Base-by-base conservation (phyloP, 2,888 invertebrate genomes). In the Magallana nippona region DNA sequence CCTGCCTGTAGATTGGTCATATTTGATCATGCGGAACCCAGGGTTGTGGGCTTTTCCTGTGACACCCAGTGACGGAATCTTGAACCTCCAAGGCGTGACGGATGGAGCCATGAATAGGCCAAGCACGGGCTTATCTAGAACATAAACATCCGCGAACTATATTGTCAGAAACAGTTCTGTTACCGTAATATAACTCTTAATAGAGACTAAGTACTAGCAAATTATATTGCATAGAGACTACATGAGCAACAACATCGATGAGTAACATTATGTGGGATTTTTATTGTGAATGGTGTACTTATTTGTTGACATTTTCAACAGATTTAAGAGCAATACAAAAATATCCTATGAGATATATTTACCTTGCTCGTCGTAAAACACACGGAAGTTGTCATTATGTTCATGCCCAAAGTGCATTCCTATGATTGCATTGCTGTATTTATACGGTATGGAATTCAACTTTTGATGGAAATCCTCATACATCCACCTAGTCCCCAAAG, bases 31-130 rank as follows among this genome's bases (percentile, higher is more conserved):
- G 87, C 98, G 96, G 86, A 98, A 95, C 62, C 97, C 98, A 3
- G 98, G 98, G 95, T 98, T 98, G 92, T 98, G 97, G 10, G 90
- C 88, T 0, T 88, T 85, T 3, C 94, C 93, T 10, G 92, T 91
- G 2, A 92, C 88, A 0, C 87, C 86, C 3, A 83, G 85, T 1
- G 60, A 17, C 71, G 88, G 81, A 13, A 79, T 87, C 89, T 83
- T 91, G 84, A 96, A 96, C 88, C 97, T 96, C 94, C 96, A 96
- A 0, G 98, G 98, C 83, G 98, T 97, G 87, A 98, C 96, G 71
- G 98, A 97, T 22, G 98, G 98, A 15, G 98, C 97, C 92, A 98
- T 95, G 95, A 98, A 96, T 87, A 95, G 92, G 96, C 98, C 97
- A 1, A 97, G 97, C 78, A 97, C 96, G 27, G 98, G 97, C 86